Base-by-base conservation (phyloP, 2,113 vertebrate species). In the Caranx melampygus region DNA sequence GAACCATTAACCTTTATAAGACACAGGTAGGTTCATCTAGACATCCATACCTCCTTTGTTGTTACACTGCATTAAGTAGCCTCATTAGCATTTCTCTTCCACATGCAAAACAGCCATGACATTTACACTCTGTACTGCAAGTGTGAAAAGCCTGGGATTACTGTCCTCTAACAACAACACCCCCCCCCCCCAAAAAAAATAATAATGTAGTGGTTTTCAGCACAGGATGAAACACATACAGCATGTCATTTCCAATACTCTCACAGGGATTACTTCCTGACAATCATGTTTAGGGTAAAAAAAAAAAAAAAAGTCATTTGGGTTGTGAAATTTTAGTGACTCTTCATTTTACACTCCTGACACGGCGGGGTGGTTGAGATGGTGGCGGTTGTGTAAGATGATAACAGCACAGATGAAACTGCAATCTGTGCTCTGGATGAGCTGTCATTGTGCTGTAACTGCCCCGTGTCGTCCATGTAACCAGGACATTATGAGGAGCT, bases 71-170 rank as follows among this genome's bases (percentile, higher is more conserved):
- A 5, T 26, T 72, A 16, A 89, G 78, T 65, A 52, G 70, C 51
- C 59, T 83, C 49, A 37, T 90, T 83, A 88, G 70, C 70, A 73
- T 81, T 82, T 81, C 42, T 52, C 72, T 45, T 65, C 60, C 63
- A 10, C 47, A 58, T 60, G 75, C 20, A 73, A 57, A 81, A 13
- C 45, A 51, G 79, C 78, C 70, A 0, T 89, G 89, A 91, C 87
- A 88, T 90, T 91, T 71, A 62, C 3, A 11, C 26, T 4, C 5
- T 5, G 62, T 31, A 2, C 35, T 14, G 67, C 31, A 26, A 26
- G 62, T 7, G 67, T 31, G 72, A 60, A 84, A 49, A 69, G 54
- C 11, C 4, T 42, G 1, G 74, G 71, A 67, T 85, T 79, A 77
- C 72, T 75, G 34, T 79, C 4, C 34, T 72, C 57, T 49, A 62